Base-by-base conservation (phyloP, 2,113 vertebrate genomes). In the Clinocottus analis region DNA sequence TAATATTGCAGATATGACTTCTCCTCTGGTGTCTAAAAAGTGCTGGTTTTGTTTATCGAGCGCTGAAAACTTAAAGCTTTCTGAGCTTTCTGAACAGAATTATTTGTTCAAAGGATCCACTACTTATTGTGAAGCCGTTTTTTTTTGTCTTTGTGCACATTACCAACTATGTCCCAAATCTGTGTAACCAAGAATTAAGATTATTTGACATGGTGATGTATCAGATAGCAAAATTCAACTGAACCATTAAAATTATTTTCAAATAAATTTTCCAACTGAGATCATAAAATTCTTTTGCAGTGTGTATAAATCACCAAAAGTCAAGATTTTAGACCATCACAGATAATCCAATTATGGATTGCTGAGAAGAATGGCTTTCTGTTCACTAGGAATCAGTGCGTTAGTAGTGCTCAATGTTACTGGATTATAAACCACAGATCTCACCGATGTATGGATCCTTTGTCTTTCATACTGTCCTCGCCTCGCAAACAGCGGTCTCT, bases 401-500 rank as follows among this genome's bases (percentile, higher is more conserved):
- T 29, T 37, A 21, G 21, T 37, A 21, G 21, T 29, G 25, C 37
- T 31, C 7, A 14, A 29, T 5, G 25, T 23, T 21, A 45, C 13
- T 45, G 11, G 19, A 60, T 6, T 35, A 60, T 19, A 23, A 72
- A 4, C 5, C 7, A 17, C 39, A 33, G 35, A n/a, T 43, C 80
- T 78, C 76, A 87, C 89, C 80, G n/a, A 33, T 17, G 53, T 29
- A 13, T 55, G 58, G 25, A 79, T 31, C 63, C 71, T 85, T 45
- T 86, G 85, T 2, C 79, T 73, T 12, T 88, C 86, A 27, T 89
- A 68, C 13, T 72, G 53, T 65, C 70, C 83, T 72, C 88, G 79
- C 83, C 88, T 88, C 3, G 88, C 89, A 55, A 94, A 91, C 76
- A 93, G 49, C 0, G 81, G 63, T 23, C 77, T 82, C 29, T 76